Conservation (phyloP, 2,888 invertebrate species). For the Brenthis ino region DNA sequence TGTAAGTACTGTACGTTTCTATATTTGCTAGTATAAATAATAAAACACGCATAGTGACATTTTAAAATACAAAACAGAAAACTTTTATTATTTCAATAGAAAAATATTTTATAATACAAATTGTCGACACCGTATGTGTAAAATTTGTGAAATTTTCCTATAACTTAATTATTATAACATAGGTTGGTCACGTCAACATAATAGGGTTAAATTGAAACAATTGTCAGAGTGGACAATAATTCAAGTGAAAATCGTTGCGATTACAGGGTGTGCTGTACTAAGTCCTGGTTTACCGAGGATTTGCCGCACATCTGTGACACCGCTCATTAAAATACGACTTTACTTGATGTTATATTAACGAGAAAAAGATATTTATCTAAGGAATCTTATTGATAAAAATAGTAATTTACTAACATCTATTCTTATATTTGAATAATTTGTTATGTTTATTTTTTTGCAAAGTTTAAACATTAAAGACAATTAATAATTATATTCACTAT, state of each 20-base stretch:
- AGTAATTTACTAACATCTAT: slow-evolving; percentile 5
- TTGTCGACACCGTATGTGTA: neutral
- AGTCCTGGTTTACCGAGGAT: slow-evolving; percentile 72
- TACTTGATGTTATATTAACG: slow-evolving; percentile 31
- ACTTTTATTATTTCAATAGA: neutral
- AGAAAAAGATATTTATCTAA: slow-evolving; percentile 30
- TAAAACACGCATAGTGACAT: too few relatives aligned
- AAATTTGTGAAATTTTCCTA: slow-evolving; percentile 2
- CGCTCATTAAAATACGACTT: slow-evolving; percentile 50
- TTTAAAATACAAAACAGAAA: too few relatives aligned
- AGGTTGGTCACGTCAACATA: slow-evolving; percentile 13
- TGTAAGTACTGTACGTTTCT: too few relatives aligned
- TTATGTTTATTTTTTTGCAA: too few relatives aligned
- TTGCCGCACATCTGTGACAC: slow-evolving; percentile 49
- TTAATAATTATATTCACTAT: too few relatives aligned
- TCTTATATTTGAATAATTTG: neutral
- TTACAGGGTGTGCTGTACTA: slow-evolving; percentile 60
- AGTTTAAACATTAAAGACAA: too few relatives aligned
- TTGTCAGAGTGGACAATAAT: slow-evolving; percentile 54
- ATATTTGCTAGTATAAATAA: too few relatives aligned
- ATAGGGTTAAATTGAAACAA: slow-evolving; percentile 12
- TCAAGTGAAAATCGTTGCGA: slow-evolving; percentile 58
- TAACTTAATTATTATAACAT: slow-evolving; percentile 6
- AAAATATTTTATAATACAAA: neutral
- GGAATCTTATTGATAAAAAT: neutral